These are phyloP conservation scores for Cardiocondyla obscurior DNA, from an alignment of 1,140 invertebrate genomes.

Conservation along the genomic window DNA sequence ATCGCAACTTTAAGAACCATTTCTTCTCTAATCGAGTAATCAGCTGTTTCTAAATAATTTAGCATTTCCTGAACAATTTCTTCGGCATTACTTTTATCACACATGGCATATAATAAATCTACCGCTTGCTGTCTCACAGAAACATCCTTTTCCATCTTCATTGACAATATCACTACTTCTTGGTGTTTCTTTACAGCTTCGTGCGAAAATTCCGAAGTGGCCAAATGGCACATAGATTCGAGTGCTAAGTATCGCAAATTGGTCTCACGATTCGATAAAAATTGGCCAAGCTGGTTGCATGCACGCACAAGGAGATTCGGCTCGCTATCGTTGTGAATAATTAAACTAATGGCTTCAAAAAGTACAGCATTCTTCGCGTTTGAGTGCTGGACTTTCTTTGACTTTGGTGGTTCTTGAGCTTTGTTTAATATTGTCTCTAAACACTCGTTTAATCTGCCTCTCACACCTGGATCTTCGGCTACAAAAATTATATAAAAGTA, in stretches of 20 bases:
- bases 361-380: constrained; percentile 99
- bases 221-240: constrained; percentile 99
- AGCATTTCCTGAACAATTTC: constrained; percentile 99
- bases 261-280: constrained; percentile 99
- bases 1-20: constrained; percentile 99
- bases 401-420: constrained; percentile 99
- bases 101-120: constrained; percentile 99
- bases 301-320: constrained; percentile 98
- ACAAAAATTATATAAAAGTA: constrained; percentile 33
- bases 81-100: constrained; percentile 99
- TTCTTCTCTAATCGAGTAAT: constrained; percentile 99
- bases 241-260: constrained; percentile 99
- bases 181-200: constrained; percentile 99
- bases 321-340: constrained; percentile 99
- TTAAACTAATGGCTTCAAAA: constrained; percentile 99
- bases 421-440: constrained; percentile 99
- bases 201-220: constrained; percentile 99
- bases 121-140: constrained; percentile 99
- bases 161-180: constrained; percentile 99
- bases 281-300: constrained; percentile 99
- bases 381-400: constrained; percentile 99
- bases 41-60: constrained; percentile 99
- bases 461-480: constrained; percentile 96
- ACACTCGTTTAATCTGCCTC: constrained; percentile 98
- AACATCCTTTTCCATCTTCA: constrained; percentile 99